Base-by-base conservation (phyloP, 2,797 vertebrate species). In the Silurus aristotelis region DNA sequence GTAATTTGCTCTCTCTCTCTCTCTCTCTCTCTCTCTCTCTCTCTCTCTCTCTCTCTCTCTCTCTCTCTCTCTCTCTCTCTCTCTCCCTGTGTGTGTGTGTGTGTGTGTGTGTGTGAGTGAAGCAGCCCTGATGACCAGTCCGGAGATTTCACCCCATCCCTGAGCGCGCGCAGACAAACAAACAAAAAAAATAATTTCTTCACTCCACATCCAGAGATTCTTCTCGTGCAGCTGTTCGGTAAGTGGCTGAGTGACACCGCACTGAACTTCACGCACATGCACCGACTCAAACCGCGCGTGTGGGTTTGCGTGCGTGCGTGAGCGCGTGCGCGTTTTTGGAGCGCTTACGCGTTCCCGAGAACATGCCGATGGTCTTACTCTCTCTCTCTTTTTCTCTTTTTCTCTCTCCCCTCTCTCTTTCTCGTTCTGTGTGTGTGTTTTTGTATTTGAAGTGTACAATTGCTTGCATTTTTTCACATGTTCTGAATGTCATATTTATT, bases 61-160 rank as follows among this genome's bases (percentile, higher is more conserved):
- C 48, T 48, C 48, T 48, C 48, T 48, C 46, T 48, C 46, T 48
- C 46, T 48, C 48, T 52, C 48, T 52, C 48, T 52, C 48, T 52
- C 48, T 52, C 1, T 52, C 48, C 9, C 48, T 52, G 3, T 92
- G 92, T 93, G 92, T 93, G 92, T 68, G 91, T 14, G 22, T 13
- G 72, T n/a, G 46, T 38, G 25, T 31, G 68, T 38, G 94, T 94
- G 93, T 94, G 92, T 94, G 92, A 94, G 92, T 87, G 92, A 92
- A 94, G 94, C 94, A 93, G 94, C 94, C 93, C 92, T 52, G 92
- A 90, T 94, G 94, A 94, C 95, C 94, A 93, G 93, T 93, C 80
- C 85, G 90, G 94, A 94, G 95, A 95, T 95, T 94, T 94, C 94
- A 93, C 94, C 94, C 93, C 93, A 94, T 95, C 94, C 93, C 95